These are phyloP conservation scores for Poecilia gillii DNA, from an alignment of 2,797 vertebrate species.

Conservation along the genomic window DNA sequence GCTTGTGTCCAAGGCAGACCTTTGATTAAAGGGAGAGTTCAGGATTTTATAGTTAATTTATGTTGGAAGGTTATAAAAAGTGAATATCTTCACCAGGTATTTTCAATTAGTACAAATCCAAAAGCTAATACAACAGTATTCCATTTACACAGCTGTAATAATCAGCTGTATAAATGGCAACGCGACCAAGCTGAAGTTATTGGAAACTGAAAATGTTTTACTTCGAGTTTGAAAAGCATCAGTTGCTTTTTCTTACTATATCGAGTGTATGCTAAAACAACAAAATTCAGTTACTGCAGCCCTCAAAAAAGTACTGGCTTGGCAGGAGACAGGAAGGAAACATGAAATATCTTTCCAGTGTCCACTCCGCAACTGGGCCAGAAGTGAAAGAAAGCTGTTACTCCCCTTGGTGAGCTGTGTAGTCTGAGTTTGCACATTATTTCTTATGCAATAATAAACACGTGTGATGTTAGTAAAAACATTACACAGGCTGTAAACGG, in stretches of 20 bases:
- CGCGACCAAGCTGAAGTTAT: not conserved
- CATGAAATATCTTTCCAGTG: slow-evolving; percentile 63
- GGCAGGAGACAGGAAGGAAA: slow-evolving; percentile 63
- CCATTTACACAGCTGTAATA: not conserved
- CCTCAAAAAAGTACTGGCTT: slow-evolving; percentile 47
- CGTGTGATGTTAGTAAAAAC: not conserved
- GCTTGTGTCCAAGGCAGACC: slow-evolving; percentile 27
- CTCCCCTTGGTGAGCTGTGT: slow-evolving; percentile 55
- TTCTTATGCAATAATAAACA: slow-evolving; percentile 40
- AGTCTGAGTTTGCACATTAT: slow-evolving; percentile 29
- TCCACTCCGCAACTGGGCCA: slow-evolving; percentile 62
- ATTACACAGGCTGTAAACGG: slow-evolving; percentile 9
- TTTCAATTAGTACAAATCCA: not conserved
- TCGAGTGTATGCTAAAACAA: slow-evolving; percentile 22
- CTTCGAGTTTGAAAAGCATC: not conserved
- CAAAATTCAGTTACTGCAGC: slow-evolving; percentile 17
- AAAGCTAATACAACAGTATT: not conserved
- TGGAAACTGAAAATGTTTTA: not conserved
- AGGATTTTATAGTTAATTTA: not conserved
- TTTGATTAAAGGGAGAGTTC: slow-evolving; percentile 67
- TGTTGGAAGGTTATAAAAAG: not conserved
- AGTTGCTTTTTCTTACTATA: slow-evolving; percentile 21
- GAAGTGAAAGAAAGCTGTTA: slow-evolving; percentile 68
- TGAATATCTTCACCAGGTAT: not conserved
- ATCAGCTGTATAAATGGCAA: not conserved